These are phyloP conservation scores for Colletes latitarsis DNA, from an alignment of 1,140 invertebrate genomes.

Conservation along the genomic window DNA sequence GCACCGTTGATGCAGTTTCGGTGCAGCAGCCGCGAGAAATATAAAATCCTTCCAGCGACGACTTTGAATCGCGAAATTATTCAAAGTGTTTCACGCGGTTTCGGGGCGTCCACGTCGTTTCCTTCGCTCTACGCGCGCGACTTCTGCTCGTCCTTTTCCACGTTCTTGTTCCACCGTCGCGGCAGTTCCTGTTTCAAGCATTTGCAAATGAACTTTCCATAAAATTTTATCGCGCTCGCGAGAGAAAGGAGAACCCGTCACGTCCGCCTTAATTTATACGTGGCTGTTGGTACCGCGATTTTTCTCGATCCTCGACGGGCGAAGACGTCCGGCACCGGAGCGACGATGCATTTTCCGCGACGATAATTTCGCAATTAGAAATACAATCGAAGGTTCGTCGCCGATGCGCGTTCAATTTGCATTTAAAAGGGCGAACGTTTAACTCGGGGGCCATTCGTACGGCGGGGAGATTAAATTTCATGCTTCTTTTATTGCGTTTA, in stretches of 20 bases:
- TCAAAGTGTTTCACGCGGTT: slow-evolving; percentile 79
- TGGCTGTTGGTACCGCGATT: not conserved
- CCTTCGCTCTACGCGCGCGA: slow-evolving; percentile 14
- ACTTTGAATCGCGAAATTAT: slow-evolving; percentile 79
- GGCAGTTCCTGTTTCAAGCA: slow-evolving; percentile 47
- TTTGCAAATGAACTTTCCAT: slow-evolving; percentile 60
- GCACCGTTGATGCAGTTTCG: slow-evolving; percentile 73
- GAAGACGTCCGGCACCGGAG: not conserved
- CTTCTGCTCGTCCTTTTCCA: slow-evolving; percentile 29
- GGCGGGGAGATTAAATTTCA: not conserved
- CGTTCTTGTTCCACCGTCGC: slow-evolving; percentile 52
- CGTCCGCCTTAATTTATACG: slow-evolving; percentile 42
- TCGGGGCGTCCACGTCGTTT: slow-evolving; percentile 49
- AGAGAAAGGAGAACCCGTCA: slow-evolving; percentile 32
- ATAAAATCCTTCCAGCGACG: slow-evolving; percentile 74
- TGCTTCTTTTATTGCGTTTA: slow-evolving; percentile 5
- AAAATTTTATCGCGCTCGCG: slow-evolving; percentile 56
- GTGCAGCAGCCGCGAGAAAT: slow-evolving; percentile 76
- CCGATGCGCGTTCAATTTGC: not conserved
- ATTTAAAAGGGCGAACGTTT: not conserved
- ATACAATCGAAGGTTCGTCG: not conserved
- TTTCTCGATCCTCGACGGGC: not conserved
- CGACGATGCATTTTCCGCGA: too few species aligned
- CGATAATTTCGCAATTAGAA: slow-evolving; percentile 12
- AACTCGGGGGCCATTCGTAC: not conserved